Conservation (phyloP, 2,113 vertebrate species). For the Motacilla alba region DNA sequence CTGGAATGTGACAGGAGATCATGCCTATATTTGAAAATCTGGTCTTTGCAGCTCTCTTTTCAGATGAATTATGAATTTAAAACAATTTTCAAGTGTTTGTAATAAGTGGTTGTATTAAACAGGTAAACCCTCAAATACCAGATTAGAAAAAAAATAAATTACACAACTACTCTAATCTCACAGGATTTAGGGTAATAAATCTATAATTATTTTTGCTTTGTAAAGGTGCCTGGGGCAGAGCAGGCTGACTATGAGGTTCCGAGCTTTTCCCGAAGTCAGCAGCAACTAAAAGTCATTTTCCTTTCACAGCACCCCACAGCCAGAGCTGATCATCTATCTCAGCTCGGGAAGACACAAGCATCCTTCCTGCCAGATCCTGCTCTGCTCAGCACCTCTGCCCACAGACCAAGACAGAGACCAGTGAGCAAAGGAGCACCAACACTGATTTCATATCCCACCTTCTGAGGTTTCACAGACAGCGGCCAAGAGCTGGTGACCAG, state of each 20-base stretch:
- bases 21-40: not conserved
- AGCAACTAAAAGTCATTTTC: not conserved
- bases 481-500: not conserved
- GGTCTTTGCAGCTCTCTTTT: not conserved
- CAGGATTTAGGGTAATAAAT: slow-evolving; percentile 5
- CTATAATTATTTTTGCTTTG: slow-evolving; percentile 1
- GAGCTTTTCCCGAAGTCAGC: not conserved
- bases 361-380: not conserved
- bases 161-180: not conserved
- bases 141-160: not conserved
- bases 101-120: slow-evolving; percentile 14
- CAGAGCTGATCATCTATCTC: not conserved
- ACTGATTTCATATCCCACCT: not conserved
- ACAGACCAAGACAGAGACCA: not conserved
- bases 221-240: not conserved
- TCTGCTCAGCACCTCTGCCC: not conserved
- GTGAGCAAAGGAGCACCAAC: not conserved
- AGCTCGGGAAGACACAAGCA: not conserved
- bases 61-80: not conserved
- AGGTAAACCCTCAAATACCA: slow-evolving; percentile 24
- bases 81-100: not conserved
- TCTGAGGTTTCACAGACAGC: not conserved
- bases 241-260: not conserved
- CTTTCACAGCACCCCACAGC: not conserved
- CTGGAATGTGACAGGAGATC: not conserved